Base-by-base conservation (phyloP, 2,797 vertebrate species). In the Setipinna tenuifilis region DNA sequence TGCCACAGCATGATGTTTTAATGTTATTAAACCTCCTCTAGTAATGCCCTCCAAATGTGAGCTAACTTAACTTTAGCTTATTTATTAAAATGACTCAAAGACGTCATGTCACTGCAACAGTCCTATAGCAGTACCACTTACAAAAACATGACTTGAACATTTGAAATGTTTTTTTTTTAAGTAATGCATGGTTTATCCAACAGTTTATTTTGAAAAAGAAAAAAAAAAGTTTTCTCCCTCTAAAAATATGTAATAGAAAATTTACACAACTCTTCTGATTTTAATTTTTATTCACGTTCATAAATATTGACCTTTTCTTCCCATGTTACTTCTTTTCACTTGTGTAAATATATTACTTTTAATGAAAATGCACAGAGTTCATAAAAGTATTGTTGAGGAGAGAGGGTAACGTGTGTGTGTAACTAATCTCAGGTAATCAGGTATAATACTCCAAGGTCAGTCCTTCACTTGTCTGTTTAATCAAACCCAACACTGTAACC, bases 261-360 rank as follows among this genome's bases (percentile, higher is more conserved):
- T 44, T 0, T 78, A 78, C 71, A 75, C 68, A 78, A 78, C 89
- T 88, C 91, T 93, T 93, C 90, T 86, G 91, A 88, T 89, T 93
- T 92, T 85, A 84, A 61, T 59, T 90, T 94, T 94, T 92, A 93
- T 95, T 95, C 93, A 94, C 94, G 93, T 93, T 94, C 88, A 94
- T 88, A 91, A 91, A 91, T 82, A 17, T 91, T 88, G 83, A 85
- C 86, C 25, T 71, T 87, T 83, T 82, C 87, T 88, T 87, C 88
- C 88, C 85, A 85, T 86, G 57, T 59, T 86, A 91, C 90, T 89
- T 44, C 87, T 82, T 87, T 81, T 50, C 86, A 88, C 71, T 44
- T 89, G 78, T 89, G 87, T 87, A 88, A 87, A 90, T 91, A 90
- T 91, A 86, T 89, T 89, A 84, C 84, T 84, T 84, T 86, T 83